Evolutionary conservation across 2,113 vertebrate species (phyloP).

Genomic region (Onychostruthus taczanowskii): DNA sequence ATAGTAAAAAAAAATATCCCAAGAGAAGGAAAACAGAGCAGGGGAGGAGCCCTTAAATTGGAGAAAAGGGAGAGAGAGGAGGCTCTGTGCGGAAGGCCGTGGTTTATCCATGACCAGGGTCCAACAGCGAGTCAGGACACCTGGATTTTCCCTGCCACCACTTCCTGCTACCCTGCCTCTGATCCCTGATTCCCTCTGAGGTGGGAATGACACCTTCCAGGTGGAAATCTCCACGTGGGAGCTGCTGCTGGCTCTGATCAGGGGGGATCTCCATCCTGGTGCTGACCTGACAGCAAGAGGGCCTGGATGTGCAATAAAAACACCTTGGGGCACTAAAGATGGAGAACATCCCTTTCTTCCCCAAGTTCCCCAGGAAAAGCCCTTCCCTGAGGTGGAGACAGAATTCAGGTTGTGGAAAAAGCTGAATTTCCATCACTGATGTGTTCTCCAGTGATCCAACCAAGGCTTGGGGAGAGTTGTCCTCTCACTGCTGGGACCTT

Average conservation of each 20-base stretch:
- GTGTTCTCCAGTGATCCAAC: fast-evolving
- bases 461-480: fast-evolving
- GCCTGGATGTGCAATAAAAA: neutral
- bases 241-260: neutral
- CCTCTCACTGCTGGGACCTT: neutral
- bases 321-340: neutral
- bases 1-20: conserved; percentile 46
- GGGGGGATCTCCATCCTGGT: neutral
- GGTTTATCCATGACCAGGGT: neutral
- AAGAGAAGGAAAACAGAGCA: neutral
- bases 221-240: neutral
- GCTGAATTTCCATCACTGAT: neutral
- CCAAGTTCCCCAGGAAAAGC: neutral
- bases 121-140: neutral
- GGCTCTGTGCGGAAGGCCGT: fast-evolving
- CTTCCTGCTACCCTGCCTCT: neutral
- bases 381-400: neutral
- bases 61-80: neutral
- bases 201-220: neutral
- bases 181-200: neutral
- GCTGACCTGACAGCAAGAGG: neutral
- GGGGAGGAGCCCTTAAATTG: neutral
- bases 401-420: neutral
- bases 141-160: neutral
- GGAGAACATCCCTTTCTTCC: neutral